phyloP scores from a whole-genome alignment of 2,113 vertebrate genomes.

The Lathamus discolor region DNA sequence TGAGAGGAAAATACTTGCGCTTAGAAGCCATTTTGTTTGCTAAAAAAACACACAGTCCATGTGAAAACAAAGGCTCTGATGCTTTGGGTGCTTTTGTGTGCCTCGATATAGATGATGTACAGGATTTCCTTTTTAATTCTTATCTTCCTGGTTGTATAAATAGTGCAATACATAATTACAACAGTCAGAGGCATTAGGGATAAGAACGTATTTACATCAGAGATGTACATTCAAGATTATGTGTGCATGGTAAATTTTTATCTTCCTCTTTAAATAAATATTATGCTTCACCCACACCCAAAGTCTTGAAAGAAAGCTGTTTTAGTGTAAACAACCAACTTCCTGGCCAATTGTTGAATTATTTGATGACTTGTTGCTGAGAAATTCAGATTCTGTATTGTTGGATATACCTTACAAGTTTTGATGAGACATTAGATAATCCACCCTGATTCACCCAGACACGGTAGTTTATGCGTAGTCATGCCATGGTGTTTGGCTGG shows the following conservation, averaged over 20 bases:
- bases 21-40: not conserved
- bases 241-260: slow-evolving; percentile 20
- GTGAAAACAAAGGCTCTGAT: not conserved
- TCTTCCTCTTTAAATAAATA: slow-evolving; percentile 56
- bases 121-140: not conserved
- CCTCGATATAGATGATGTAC: not conserved
- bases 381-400: not conserved
- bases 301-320: slow-evolving; percentile 38
- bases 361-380: slow-evolving; percentile 27
- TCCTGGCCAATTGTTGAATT: slow-evolving; percentile 28
- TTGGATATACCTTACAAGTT: not conserved
- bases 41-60: not conserved
- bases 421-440: slow-evolving; percentile 17
- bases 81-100: not conserved
- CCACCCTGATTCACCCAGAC: not conserved
- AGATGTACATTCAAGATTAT: slow-evolving; percentile 36
- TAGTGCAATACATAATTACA: not conserved
- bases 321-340: slow-evolving; percentile 42
- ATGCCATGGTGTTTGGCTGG: not conserved
- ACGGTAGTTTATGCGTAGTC: not conserved
- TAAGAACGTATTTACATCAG: slow-evolving; percentile 26
- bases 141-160: slow-evolving; percentile 23
- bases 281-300: slow-evolving; percentile 50
- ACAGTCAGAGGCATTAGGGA: slow-evolving; percentile 16
- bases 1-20: not conserved